Percentiles rank a stretch among this genome's conserved stretches.
Evolutionary conservation across 2,113 vertebrate species (phyloP).

Genomic region (Himantopus leucocephalus): DNA sequence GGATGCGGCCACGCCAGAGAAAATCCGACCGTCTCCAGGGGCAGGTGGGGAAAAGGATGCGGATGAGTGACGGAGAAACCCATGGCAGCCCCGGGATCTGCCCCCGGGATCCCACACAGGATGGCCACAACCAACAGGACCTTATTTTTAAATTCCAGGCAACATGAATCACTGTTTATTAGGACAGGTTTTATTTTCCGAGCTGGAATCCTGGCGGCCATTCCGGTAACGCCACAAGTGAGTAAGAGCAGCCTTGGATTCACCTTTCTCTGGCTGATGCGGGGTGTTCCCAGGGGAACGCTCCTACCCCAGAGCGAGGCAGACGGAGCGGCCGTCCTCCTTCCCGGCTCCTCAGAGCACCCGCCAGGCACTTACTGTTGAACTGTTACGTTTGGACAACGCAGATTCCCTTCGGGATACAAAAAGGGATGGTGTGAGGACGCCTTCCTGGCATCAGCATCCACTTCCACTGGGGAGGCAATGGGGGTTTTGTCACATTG

Average conservation of each 20-base stretch:
- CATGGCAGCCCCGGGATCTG: rapidly evolving
- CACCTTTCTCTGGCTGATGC: not conserved
- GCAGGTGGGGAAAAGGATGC: not conserved
- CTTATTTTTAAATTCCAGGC: not conserved
- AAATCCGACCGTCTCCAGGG: rapidly evolving
- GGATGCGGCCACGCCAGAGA: rapidly evolving
- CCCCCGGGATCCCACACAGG: rapidly evolving
- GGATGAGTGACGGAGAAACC: not conserved
- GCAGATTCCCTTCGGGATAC: not conserved
- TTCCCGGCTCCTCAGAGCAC: not conserved
- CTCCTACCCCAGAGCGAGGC: not conserved
- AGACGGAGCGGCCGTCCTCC: not conserved
- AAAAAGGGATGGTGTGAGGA: not conserved
- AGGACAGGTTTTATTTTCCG: not conserved
- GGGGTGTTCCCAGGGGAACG: not conserved
- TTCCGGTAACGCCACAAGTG: not conserved
- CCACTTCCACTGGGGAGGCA: not conserved
- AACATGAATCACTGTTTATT: not conserved
- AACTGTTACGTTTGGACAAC: not conserved
- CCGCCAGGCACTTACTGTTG: not conserved
- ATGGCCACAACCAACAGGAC: not conserved
- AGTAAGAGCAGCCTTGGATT: not conserved
- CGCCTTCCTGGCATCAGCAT: not conserved
- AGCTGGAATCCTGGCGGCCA: not conserved
- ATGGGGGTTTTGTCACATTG: not conserved